Percentiles rank a stretch among this genome's conserved stretches.
These are phyloP conservation scores for Gopherus evgoodei DNA, from an alignment of 2,113 vertebrate species.

Conservation along the genomic window DNA sequence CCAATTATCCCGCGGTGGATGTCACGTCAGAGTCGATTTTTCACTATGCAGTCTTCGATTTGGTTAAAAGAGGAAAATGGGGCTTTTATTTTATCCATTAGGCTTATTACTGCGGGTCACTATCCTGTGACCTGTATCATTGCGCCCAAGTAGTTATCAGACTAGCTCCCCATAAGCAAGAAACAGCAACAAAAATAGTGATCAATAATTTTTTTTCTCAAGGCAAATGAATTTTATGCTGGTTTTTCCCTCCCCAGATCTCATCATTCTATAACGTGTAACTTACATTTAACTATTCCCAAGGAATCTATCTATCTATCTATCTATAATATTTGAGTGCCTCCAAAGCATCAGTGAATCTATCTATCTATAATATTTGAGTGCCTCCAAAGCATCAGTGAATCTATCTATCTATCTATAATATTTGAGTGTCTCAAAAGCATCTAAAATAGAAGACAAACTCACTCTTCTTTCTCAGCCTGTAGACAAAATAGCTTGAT, in stretches of 20 bases:
- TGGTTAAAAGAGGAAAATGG: background rate
- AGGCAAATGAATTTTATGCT: background rate
- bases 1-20: slow-evolving; percentile 24
- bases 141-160: background rate
- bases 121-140: background rate
- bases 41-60: background rate
- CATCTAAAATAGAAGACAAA: background rate
- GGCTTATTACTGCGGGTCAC: background rate
- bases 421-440: background rate
- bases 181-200: background rate
- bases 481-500: background rate
- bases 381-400: background rate
- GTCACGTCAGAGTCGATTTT: background rate
- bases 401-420: background rate
- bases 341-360: background rate
- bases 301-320: background rate
- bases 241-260: background rate
- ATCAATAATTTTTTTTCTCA: background rate
- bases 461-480: background rate
- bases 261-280: background rate
- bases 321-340: background rate
- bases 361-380: background rate
- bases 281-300: background rate
- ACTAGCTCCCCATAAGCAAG: background rate
- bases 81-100: background rate